These are phyloP conservation scores for Drosophila ochracea DNA, from an alignment of 2,888 invertebrate species.

Conservation along the genomic window DNA sequence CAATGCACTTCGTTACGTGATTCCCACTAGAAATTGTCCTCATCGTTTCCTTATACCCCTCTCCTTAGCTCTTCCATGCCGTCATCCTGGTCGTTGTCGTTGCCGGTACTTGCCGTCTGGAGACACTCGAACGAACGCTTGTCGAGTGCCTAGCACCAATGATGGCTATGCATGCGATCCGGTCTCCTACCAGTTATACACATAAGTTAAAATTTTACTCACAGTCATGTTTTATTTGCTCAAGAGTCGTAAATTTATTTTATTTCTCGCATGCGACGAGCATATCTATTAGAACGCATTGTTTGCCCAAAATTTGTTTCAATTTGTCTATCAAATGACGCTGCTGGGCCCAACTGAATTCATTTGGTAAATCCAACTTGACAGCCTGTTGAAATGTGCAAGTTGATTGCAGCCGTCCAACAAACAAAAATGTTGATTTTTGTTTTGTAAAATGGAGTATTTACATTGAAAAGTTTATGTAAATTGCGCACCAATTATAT, in stretches of 20 bases:
- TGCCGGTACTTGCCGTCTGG: slow-evolving; percentile 32
- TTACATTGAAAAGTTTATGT: slow-evolving; percentile 17
- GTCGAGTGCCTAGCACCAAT: slow-evolving; percentile 48
- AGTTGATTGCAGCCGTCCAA: slow-evolving; percentile 6
- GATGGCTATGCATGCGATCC: slow-evolving; percentile 48
- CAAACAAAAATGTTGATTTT: background rate
- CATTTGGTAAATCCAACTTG: slow-evolving; percentile 10
- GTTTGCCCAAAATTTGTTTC: slow-evolving; percentile 48
- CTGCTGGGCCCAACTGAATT: slow-evolving; percentile 12
- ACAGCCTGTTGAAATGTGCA: slow-evolving; percentile 20
- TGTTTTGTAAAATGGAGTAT: slow-evolving; percentile 5
- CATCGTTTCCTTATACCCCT: slow-evolving; percentile 9
- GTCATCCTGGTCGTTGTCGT: slow-evolving; percentile 18
- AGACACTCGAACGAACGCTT: slow-evolving; percentile 35
- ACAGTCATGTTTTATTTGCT: slow-evolving; percentile 65
- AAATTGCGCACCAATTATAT: slow-evolving; percentile 6
- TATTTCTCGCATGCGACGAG: slow-evolving; percentile 43
- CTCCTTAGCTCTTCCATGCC: background rate
- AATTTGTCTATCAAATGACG: slow-evolving; percentile 55
- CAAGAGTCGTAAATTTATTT: slow-evolving; percentile 71
- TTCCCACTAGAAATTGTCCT: slow-evolving; percentile 78
- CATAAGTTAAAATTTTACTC: slow-evolving; percentile 49
- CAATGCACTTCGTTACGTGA: slow-evolving; percentile 82
- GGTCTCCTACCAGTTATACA: slow-evolving; percentile 26
- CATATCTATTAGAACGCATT: slow-evolving; percentile 62